phyloP scores from a whole-genome alignment of 1,140 invertebrate species.

The Lanistes nyassanus region DNA sequence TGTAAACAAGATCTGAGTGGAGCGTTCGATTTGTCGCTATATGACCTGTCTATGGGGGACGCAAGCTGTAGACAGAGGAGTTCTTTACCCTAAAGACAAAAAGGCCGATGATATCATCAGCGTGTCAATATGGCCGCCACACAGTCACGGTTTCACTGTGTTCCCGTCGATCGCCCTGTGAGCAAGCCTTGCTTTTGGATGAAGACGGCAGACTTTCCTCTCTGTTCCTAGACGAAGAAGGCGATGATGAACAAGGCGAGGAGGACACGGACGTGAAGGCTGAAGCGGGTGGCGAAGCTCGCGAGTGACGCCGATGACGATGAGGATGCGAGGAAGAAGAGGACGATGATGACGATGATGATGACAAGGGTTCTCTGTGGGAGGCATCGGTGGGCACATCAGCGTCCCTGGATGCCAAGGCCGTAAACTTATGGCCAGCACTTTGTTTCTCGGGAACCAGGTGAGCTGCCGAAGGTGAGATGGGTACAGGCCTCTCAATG shows the following conservation, averaged over 20 bases:
- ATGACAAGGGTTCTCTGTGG: neutral
- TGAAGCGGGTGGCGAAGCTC: neutral
- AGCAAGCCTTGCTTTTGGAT: neutral
- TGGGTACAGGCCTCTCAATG: conserved; percentile 19
- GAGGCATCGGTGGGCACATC: neutral
- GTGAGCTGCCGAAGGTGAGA: neutral
- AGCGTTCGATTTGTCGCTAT: no score
- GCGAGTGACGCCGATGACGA: conserved; percentile 1
- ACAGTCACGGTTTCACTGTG: conserved; percentile 9
- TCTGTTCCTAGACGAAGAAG: neutral
- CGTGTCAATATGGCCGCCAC: conserved; percentile 18
- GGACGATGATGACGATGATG: neutral
- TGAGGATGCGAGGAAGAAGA: neutral
- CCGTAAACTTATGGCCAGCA: no score
- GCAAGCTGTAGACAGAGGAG: no score
- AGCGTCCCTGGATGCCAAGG: neutral
- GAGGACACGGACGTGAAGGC: neutral
- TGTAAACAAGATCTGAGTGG: no score
- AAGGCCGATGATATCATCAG: no score
- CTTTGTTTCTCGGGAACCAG: neutral
- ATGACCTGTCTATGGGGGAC: no score
- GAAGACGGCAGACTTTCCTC: conserved; percentile 1
- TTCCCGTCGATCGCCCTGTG: neutral
- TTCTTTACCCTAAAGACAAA: no score
- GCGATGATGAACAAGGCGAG: neutral